A percentile compares a stretch with the other conserved stretches of the same genome.
phyloP scores from a whole-genome alignment of 2,797 vertebrate species.

The Silurus lanzhouensis region DNA sequence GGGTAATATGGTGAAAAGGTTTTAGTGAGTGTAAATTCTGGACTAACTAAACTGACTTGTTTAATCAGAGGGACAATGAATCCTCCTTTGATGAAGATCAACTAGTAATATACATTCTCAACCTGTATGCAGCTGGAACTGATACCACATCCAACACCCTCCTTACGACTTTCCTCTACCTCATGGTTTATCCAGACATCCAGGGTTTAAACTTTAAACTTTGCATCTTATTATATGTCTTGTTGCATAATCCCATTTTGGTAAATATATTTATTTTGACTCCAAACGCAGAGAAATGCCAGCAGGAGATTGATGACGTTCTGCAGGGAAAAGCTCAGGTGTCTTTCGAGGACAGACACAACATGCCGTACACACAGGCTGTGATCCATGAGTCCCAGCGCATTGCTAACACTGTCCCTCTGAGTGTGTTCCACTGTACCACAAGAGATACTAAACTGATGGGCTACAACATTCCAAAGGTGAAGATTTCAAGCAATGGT shows the following conservation, averaged over 20 bases:
- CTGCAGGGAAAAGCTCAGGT: slow-evolving; percentile 59
- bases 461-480: slow-evolving; percentile 78
- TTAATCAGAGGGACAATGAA: slow-evolving; percentile 52
- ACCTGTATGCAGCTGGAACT: slow-evolving; percentile 70
- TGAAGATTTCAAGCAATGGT: slow-evolving; percentile 42
- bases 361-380: slow-evolving; percentile 73
- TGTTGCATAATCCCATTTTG: not conserved
- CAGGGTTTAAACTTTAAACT: slow-evolving; percentile 64
- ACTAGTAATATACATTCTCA: slow-evolving; percentile 53
- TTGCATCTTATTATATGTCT: not conserved
- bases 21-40: too few species aligned
- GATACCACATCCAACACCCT: slow-evolving; percentile 74
- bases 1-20: too few species aligned
- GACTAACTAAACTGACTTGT: not conserved
- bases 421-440: slow-evolving; percentile 72
- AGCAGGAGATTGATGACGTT: slow-evolving; percentile 69
- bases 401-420: slow-evolving; percentile 64
- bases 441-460: slow-evolving; percentile 73
- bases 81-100: slow-evolving; percentile 65
- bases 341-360: slow-evolving; percentile 65
- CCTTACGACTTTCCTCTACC: slow-evolving; percentile 69
- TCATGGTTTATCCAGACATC: slow-evolving; percentile 66
- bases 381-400: slow-evolving; percentile 76
- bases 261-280: too few species aligned
- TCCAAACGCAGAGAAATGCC: slow-evolving; percentile 61